A percentile compares a stretch with the other conserved stretches of the same genome.
Evolutionary conservation across 1,140 invertebrate species (phyloP).

Genomic region (Sycobia sp.): DNA sequence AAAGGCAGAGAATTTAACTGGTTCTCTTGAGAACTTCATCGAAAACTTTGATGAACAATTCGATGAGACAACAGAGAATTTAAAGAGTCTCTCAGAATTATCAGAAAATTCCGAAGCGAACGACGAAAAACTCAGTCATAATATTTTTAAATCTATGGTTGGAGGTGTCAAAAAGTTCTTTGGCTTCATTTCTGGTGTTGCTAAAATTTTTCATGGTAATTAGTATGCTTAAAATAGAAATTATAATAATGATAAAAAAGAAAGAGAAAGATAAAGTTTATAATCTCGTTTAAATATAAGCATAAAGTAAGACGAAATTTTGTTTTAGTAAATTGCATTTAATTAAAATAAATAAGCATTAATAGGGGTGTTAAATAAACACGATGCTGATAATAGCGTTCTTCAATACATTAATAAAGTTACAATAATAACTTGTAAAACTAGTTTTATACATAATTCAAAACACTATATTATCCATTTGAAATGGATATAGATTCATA

Average conservation of each 20-base stretch:
- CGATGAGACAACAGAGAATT: constrained; percentile 22
- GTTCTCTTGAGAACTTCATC: constrained; percentile 43
- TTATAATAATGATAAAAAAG: too few relatives aligned
- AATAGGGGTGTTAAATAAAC: too few relatives aligned
- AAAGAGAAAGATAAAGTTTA: too few relatives aligned
- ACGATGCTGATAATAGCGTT: too few relatives aligned
- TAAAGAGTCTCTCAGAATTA: constrained; percentile 1
- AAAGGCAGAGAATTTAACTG: constrained; percentile 42
- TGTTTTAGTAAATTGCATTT: too few relatives aligned
- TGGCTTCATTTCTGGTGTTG: constrained; percentile 35
- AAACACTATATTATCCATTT: too few relatives aligned
- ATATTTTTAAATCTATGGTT: constrained; percentile 38
- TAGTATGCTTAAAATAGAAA: constrained; percentile 16
- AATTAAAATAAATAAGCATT: too few relatives aligned
- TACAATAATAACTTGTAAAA: too few relatives aligned
- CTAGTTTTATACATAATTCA: too few relatives aligned
- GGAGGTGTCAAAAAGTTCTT: constrained; percentile 48
- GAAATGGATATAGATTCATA: too few relatives aligned
- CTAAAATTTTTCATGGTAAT: constrained; percentile 33
- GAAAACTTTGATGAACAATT: constrained; percentile 42
- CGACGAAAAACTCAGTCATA: constrained; percentile 15
- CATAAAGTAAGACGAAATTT: too few relatives aligned
- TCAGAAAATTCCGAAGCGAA: constrained; percentile 8
- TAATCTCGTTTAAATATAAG: neutral
- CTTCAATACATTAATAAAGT: too few relatives aligned